These are phyloP conservation scores for Leptothorax acervorum DNA, from an alignment of 2,888 invertebrate species.

Conservation along the genomic window DNA sequence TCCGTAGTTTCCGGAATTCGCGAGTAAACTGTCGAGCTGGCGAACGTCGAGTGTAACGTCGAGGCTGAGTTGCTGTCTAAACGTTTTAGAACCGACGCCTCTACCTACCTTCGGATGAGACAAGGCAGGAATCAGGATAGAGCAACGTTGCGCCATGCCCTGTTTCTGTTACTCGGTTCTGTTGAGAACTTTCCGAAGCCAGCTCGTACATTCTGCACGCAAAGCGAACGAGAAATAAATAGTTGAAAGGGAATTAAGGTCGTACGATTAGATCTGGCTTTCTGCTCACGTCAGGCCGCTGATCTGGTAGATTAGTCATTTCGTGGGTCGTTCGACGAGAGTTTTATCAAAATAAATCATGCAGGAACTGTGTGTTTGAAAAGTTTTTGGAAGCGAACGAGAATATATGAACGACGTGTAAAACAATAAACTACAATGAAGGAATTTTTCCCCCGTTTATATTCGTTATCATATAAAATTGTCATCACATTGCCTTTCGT, in stretches of 20 bases:
- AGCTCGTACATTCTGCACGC: slow-evolving; percentile 2
- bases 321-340: not conserved
- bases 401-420: not conserved
- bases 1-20: slow-evolving; percentile 5
- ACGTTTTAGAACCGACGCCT: slow-evolving; percentile 19
- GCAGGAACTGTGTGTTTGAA: not conserved
- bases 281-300: slow-evolving; percentile 12
- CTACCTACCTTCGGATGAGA: not conserved
- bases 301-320: slow-evolving; percentile 22
- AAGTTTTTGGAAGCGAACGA: not conserved
- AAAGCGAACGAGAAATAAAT: not conserved
- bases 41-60: slow-evolving; percentile 12
- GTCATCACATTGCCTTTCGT: too few species aligned
- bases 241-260: slow-evolving; percentile 16
- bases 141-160: not conserved
- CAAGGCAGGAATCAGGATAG: not conserved
- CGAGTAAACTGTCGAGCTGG: slow-evolving; percentile 14
- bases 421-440: not conserved
- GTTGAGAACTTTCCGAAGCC: slow-evolving; percentile 5
- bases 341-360: slow-evolving; percentile 19
- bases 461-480: not conserved
- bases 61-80: slow-evolving; percentile 21
- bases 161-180: not conserved
- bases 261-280: slow-evolving; percentile 31
- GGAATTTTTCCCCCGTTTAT: not conserved